Evolutionary conservation across 2,113 vertebrate species (phyloP).

Genomic region (Argyrosomus japonicus): DNA sequence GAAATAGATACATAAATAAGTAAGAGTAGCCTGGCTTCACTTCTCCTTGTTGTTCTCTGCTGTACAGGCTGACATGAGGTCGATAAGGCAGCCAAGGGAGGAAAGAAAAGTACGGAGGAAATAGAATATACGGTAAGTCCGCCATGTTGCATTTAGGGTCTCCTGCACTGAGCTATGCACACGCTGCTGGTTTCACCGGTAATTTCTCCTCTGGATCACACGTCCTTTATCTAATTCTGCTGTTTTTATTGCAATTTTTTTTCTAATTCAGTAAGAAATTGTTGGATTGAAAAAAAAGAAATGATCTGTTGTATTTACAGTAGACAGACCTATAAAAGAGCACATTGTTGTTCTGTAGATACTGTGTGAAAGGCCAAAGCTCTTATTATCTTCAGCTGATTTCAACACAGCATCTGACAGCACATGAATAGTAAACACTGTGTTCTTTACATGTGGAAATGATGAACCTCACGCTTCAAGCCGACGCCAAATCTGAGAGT

Average conservation of each 20-base stretch:
- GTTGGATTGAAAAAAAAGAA: conserved; percentile 8
- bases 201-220: conserved; percentile 5
- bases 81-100: conserved; percentile 67
- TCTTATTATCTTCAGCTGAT: conserved; percentile 27
- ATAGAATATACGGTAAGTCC: conserved; percentile 43
- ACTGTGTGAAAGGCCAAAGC: background rate
- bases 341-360: background rate
- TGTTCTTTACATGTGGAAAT: conserved; percentile 33
- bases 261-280: conserved; percentile 3
- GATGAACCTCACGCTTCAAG: conserved; percentile 31
- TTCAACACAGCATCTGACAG: background rate
- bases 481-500: conserved; percentile 18
- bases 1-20: conserved; percentile 82
- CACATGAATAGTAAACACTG: conserved; percentile 9
- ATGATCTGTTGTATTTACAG: background rate
- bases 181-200: conserved; percentile 16
- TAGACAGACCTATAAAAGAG: background rate
- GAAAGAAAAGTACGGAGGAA: conserved; percentile 62
- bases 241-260: background rate
- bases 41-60: conserved; percentile 64
- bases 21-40: conserved; percentile 64
- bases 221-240: background rate
- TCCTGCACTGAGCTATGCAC: conserved; percentile 1
- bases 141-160: conserved; percentile 28
- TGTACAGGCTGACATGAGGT: conserved; percentile 68